A percentile compares a stretch with the other conserved stretches of the same genome.
Evolutionary conservation across 2,113 vertebrate species (phyloP).

Genomic region (Cynoglossus semilaevis): DNA sequence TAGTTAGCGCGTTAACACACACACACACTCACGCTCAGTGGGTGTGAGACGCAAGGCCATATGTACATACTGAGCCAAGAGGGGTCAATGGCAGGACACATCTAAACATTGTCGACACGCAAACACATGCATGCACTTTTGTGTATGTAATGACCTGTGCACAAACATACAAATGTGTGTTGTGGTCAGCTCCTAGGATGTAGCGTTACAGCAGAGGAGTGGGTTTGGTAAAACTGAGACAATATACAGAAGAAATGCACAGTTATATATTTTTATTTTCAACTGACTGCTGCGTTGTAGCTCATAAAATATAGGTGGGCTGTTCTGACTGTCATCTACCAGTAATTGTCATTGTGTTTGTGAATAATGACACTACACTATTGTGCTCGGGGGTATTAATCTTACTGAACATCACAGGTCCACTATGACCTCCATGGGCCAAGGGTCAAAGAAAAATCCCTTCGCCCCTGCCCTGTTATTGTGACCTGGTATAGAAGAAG

Average conservation of each 20-base stretch:
- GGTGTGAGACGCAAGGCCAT: conserved; percentile 51
- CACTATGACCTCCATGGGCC: conserved; percentile 73
- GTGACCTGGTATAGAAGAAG: conserved; percentile 62
- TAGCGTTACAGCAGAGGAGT: not conserved
- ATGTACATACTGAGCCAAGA: conserved; percentile 45
- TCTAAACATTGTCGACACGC: conserved; percentile 39
- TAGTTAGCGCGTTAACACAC: conserved; percentile 54
- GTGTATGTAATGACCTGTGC: not conserved
- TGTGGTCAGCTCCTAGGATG: too few relatives aligned
- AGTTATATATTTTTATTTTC: not conserved
- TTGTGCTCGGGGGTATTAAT: conserved; percentile 75
- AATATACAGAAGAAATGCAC: not conserved
- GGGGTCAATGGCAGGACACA: conserved; percentile 52
- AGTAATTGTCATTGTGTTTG: conserved; percentile 44
- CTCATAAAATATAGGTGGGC: conserved; percentile 23
- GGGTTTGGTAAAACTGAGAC: not conserved
- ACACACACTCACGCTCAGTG: conserved; percentile 40
- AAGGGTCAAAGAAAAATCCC: conserved; percentile 78
- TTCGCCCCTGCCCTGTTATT: conserved; percentile 80
- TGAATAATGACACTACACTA: conserved; percentile 57
- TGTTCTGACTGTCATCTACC: conserved; percentile 24
- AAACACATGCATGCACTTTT: conserved; percentile 7
- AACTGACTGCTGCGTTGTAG: not conserved
- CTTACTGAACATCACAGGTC: conserved; percentile 73
- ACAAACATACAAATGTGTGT: not conserved